These are phyloP conservation scores for Rhabdomys dilectus DNA, from an alignment of 2,113 vertebrate genomes.

Conservation along the genomic window DNA sequence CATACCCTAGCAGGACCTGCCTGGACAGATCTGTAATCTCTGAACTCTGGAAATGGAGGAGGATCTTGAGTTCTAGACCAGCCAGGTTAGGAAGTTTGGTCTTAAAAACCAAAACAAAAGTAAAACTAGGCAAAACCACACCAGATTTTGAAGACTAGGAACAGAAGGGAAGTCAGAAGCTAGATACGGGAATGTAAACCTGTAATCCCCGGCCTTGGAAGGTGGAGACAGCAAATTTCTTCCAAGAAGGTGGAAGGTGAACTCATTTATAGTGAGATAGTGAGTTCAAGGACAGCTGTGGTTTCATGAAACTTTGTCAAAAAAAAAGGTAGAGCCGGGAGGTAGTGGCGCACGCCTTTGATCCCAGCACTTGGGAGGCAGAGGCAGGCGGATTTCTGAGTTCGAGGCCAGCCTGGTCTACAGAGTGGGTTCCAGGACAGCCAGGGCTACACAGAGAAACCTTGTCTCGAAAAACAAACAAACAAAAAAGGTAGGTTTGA, in stretches of 20 bases:
- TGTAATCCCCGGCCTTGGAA: neutral
- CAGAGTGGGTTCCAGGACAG: no score
- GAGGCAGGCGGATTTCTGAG: no score
- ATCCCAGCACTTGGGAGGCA: no score
- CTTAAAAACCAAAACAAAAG: neutral
- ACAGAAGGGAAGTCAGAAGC: neutral
- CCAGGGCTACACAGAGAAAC: no score
- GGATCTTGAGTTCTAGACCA: neutral
- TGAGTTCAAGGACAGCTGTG: neutral
- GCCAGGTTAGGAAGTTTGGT: neutral
- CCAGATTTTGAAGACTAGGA: slow-evolving; percentile 21
- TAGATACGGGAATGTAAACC: neutral
- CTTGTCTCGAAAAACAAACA: no score
- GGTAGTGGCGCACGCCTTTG: no score
- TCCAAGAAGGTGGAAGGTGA: no score
- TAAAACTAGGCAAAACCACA: neutral
- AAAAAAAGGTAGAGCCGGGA: no score
- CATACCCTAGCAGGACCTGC: no score
- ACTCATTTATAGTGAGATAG: no score
- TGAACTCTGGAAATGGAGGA: neutral
- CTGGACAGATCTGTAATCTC: neutral
- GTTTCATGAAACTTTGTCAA: neutral
- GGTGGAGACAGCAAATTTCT: neutral
- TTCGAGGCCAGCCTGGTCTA: no score
- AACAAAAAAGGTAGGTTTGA: neutral